Evolutionary conservation across 2,888 invertebrate species (phyloP).

Genomic region (Caenorhabditis zanzibari): DNA sequence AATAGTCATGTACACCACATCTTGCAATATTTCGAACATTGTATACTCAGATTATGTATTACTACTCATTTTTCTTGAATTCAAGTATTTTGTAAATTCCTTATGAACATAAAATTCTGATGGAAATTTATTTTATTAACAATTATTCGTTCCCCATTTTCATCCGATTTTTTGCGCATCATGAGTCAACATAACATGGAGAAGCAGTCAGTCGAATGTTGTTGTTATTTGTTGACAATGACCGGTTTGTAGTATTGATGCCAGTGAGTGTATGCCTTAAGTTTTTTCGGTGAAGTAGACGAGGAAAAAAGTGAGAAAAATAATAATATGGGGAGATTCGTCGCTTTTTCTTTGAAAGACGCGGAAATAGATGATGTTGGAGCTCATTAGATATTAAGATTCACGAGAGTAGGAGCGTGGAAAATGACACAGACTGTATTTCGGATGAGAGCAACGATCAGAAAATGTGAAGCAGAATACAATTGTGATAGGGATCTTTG

Average conservation of each 20-base stretch:
- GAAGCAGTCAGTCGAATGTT: constrained; percentile 3
- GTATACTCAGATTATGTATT: constrained; percentile 1
- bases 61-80: neutral
- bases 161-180: constrained; percentile 29
- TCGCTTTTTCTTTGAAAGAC: neutral
- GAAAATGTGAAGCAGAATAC: neutral
- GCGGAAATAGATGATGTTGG: neutral
- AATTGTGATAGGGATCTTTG: neutral
- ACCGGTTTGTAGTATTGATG: constrained; percentile 49
- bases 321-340: constrained; percentile 25
- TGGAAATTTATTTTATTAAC: constrained; percentile 15
- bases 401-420: neutral
- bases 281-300: constrained; percentile 25
- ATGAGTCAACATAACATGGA: constrained; percentile 19
- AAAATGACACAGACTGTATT: neutral
- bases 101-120: neutral
- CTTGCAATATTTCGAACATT: constrained; percentile 7
- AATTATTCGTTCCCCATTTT: neutral
- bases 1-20: constrained; percentile 7
- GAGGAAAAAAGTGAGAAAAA: constrained; percentile 15
- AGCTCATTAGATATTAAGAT: neutral
- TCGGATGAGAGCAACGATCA: neutral
- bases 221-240: constrained; percentile 58
- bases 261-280: constrained; percentile 24
- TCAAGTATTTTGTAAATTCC: constrained; percentile 19